Evolutionary conservation across 2,113 vertebrate species (phyloP).

Genomic region (Lampris megalopsis): DNA sequence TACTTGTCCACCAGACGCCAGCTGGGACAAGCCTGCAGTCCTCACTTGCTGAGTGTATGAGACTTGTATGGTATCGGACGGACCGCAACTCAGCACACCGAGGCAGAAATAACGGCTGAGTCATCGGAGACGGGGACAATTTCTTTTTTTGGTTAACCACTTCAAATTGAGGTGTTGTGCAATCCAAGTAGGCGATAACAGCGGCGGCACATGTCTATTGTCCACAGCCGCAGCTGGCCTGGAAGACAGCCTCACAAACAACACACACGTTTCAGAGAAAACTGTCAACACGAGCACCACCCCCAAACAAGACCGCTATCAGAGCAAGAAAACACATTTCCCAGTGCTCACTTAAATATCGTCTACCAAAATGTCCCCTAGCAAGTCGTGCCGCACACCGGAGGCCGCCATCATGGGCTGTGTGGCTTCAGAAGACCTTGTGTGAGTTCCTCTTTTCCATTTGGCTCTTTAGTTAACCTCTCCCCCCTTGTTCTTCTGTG

Average conservation of each 20-base stretch:
- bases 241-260: constrained; percentile 8
- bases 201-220: background rate
- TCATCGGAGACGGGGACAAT: background rate
- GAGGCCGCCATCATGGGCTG: background rate
- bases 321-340: background rate
- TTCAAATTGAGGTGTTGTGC: background rate
- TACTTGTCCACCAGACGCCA: too few species aligned
- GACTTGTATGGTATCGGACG: too few species aligned
- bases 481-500: too few species aligned
- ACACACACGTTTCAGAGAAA: background rate
- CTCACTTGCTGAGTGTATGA: too few species aligned
- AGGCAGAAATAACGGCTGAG: background rate
- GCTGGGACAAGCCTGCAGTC: too few species aligned
- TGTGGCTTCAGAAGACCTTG: too few species aligned
- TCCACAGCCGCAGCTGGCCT: constrained; percentile 2
- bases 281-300: too few species aligned
- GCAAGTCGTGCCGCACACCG: background rate
- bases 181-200: background rate
- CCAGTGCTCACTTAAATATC: background rate
- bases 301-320: background rate
- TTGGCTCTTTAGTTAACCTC: too few species aligned
- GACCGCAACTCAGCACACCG: too few species aligned
- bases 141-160: background rate
- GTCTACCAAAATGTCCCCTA: background rate
- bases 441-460: too few species aligned